Base-by-base conservation (phyloP, 64 coral and sea anemone genomes). In the Porites lutea region DNA sequence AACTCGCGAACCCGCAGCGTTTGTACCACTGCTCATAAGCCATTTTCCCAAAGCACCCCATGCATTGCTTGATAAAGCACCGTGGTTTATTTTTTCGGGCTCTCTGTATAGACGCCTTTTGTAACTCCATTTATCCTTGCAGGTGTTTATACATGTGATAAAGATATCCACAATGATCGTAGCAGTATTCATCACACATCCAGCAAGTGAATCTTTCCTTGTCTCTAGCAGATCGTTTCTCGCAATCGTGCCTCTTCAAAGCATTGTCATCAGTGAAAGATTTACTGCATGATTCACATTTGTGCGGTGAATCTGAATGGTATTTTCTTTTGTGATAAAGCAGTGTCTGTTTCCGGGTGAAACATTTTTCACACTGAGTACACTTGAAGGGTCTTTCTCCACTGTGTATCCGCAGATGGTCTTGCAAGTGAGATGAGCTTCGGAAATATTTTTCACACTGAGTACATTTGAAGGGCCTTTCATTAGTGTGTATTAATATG, bases 81-180 rank as follows among this genome's bases (percentile, higher is more conserved):
- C 1, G 27, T 37, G 0, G 27, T 37, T 37, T 37, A 37, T 37
- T 37, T 37, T 37, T 37, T 0, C 0, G 27, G 27, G 27, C 27
- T 37, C 27, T 37, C 27, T 37, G 1, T 37, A 37, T 37, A 37
- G 27, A 37, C 27, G 1, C 27, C 27, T 37, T 1, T 37, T 37
- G 27, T 37, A 37, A 37, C 27, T 37, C 1, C 1, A 37, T 21
- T 67, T 67, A 67, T 67, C 20, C 19, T 27, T 43, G 71, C 71
- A 73, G 47, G 46, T 73, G 37, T 37, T 73, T 44, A 10, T 73
- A 73, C 71, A 73, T 73, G 37, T 73, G 71, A 9, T 73, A 73
- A 73, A 73, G 71, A 73, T 45, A 45, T 13, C 6, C 71, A 73
- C 71, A 46, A 43, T 8, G 2, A 14, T 48, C 5, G 4, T 73